These are phyloP conservation scores for Zele albiditarsus DNA, from an alignment of 2,888 invertebrate genomes.

Conservation along the genomic window DNA sequence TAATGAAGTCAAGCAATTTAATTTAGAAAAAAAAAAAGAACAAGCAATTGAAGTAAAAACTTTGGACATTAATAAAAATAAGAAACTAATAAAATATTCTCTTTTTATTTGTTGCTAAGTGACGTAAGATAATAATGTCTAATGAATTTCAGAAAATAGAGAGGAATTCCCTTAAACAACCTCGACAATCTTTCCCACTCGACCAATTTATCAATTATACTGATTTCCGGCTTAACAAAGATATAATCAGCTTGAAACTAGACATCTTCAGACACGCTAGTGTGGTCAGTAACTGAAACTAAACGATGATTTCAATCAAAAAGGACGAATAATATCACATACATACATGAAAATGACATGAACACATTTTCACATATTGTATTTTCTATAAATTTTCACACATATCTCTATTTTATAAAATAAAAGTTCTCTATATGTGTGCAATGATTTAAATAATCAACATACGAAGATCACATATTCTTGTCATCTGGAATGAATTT, in stretches of 20 bases:
- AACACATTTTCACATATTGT: background rate
- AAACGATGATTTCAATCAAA: background rate
- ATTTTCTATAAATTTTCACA: background rate
- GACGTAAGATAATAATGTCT: background rate
- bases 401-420: background rate
- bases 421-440: background rate
- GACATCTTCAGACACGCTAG: slow-evolving; percentile 19
- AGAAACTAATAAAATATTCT: background rate
- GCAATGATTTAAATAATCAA: background rate
- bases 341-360: too few species aligned
- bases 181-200: slow-evolving; percentile 32
- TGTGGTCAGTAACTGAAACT: slow-evolving; percentile 1
- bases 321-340: background rate
- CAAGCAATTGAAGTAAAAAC: background rate
- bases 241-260: slow-evolving; percentile 28
- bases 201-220: slow-evolving; percentile 60
- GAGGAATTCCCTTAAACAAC: slow-evolving; percentile 45
- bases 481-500: background rate
- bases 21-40: background rate
- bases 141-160: slow-evolving; percentile 5
- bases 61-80: background rate
- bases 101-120: background rate
- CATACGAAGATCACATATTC: background rate
- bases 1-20: background rate
- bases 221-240: slow-evolving; percentile 55